Base-by-base conservation (phyloP, 2,797 vertebrate species). In the Urosaurus nigricauda region DNA sequence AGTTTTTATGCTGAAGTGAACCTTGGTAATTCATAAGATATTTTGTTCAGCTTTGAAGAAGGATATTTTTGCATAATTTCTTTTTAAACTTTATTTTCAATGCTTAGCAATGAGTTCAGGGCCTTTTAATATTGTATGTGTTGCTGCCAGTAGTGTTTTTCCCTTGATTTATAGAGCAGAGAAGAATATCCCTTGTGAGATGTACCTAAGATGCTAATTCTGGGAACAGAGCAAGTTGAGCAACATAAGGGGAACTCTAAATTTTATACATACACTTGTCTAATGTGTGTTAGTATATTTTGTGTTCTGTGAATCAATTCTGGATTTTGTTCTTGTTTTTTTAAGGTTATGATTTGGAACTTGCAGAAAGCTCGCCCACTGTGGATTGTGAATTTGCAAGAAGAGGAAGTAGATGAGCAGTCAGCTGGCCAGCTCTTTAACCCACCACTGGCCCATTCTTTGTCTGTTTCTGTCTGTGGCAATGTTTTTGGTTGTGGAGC, bases 271-370 rank as follows among this genome's bases (percentile, higher is more conserved):
- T 29, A 56, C 19, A 47, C 12, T 26, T 35, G 2, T 32, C 51
- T 77, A 68, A 21, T 51, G 29, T 79, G 29, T 16, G 56, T 58
- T 35, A 56, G 8, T 24, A 24, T 71, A 60, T 70, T 70, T 1
- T 26, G 17, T 78, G 35, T 78, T 13, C 78, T 43, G 17, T 78
- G 47, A 75, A 74, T 6, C 92, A n/a, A 91, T 88, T 88, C 83
- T 47, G 2, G 11, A 3, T 60, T 73, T 87, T 51, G 47, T 51
- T 51, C 7, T 51, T 51, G 47, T 2, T 87, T 37, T 87, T 78
- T 88, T 26, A 92, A 99, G 99, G 98, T 99, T 89, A 98, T 98
- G 96, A 96, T 99, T 86, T 99, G 99, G 99, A 98, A 96, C 94
- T 96, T 99, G 92, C 98, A 99, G 95, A 99, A 99, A 95, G 97